Evolutionary conservation across 2,888 invertebrate species (phyloP), one percentile per base, ranked within the genome.

Genomic region (Pseudanteris insignis): DNA sequence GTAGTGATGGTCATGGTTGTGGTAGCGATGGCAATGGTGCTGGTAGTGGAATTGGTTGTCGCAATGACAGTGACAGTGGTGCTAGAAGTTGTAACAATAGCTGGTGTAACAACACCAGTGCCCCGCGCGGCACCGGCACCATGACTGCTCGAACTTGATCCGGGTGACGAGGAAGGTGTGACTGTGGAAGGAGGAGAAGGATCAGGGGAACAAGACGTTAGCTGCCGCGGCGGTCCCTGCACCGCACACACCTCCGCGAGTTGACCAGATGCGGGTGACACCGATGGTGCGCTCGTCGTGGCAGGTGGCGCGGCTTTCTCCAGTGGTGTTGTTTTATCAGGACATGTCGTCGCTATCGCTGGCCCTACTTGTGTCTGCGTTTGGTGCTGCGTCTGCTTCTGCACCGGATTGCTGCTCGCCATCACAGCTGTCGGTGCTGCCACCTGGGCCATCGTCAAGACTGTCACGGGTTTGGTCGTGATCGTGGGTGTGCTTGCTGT

Each of bases 171-270:
- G 61, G 78, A 75, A 53, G 76, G 71, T 47, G 78, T 72, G 55
- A 73, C 69, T 10, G 63, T 74, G 66, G 73, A 75, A 53, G 71
- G 72, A 47, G 77, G 75, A 63, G 77, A 76, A 60, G 76, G 77
- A 69, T 72, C 75, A 48, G 77, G 78, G 75, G 74, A 77, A 73
- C 72, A 70, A 74, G 78, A 72, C 74, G 77, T 75, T 77, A 77
- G 78, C 78, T 78, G 78, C 77, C 71, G 76, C 70, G 73, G 77
- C 72, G 76, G 77, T 75, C 78, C 79, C 76, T 78, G 79, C 74
- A 78, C 79, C 79, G 78, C 79, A 79, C 79, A 79, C 79, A 79
- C 79, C 79, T 79, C 79, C 78, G 75, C 77, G 70, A 76, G 75
- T 71, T 79, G 79, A 67, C 64, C 48, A 72, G 67, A n/a, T n/a